These are phyloP conservation scores for Euphydryas editha DNA, from an alignment of 2,888 invertebrate species.

Conservation along the genomic window DNA sequence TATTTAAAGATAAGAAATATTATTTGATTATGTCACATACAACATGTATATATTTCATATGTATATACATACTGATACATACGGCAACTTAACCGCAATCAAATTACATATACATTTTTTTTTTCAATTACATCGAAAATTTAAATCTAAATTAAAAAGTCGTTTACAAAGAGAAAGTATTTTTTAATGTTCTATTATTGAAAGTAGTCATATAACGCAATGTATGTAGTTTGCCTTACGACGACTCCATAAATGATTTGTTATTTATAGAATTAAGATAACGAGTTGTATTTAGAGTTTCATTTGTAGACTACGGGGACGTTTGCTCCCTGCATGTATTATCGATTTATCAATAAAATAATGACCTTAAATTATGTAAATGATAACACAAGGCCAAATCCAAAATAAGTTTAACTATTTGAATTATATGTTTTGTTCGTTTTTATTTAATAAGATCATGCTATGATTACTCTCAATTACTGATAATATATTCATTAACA, in stretches of 20 bases:
- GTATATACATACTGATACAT: too few species aligned
- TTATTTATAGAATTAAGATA: conserved; percentile 76
- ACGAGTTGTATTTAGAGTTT: conserved; percentile 67
- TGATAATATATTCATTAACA: not conserved
- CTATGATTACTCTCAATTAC: not conserved
- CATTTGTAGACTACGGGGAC: conserved; percentile 55
- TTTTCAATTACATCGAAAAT: too few species aligned
- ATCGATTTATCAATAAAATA: conserved; percentile 46
- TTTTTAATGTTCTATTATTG: not conserved
- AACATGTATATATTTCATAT: not conserved
- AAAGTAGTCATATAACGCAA: conserved; percentile 6
- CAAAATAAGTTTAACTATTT: conserved; percentile 11
- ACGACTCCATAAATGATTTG: conserved; percentile 63
- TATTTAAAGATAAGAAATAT: not conserved
- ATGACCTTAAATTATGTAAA: conserved; percentile 51
- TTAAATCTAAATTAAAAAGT: not conserved
- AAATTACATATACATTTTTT: too few species aligned
- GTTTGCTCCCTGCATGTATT: conserved; percentile 44
- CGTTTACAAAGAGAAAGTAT: not conserved
- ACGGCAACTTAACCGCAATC: too few species aligned
- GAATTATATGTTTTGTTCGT: not conserved
- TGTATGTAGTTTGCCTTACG: conserved; percentile 60
- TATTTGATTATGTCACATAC: not conserved
- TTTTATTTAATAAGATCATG: not conserved
- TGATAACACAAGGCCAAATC: conserved; percentile 47